Conservation (phyloP, 2,888 invertebrate species). For the Aleiodes alternator region DNA sequence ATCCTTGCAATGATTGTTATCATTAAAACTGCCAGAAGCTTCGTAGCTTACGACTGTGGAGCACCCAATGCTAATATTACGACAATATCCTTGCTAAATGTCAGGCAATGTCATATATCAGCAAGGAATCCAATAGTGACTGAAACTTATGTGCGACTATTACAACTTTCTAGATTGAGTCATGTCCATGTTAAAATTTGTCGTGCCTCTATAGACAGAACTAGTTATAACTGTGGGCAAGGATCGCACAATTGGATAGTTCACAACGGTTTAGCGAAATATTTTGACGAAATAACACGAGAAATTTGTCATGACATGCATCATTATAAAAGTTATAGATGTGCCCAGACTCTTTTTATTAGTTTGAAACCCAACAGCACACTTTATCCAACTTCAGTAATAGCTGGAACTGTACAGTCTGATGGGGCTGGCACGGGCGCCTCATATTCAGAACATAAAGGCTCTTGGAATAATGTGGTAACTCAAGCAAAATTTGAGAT, state of each 20-base stretch:
- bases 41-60: too few relatives aligned
- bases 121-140: too few relatives aligned
- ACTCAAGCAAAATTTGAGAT: neutral
- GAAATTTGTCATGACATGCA: neutral
- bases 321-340: neutral
- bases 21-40: too few relatives aligned
- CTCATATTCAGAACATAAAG: slow-evolving; percentile 8
- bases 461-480: neutral
- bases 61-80: too few relatives aligned
- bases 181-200: too few relatives aligned
- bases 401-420: neutral
- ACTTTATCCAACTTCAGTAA: neutral
- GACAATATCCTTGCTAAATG: too few relatives aligned
- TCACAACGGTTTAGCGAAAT: neutral
- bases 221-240: neutral
- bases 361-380: neutral
- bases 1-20: too few relatives aligned
- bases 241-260: neutral
- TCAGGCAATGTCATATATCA: too few relatives aligned
- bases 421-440: neutral
- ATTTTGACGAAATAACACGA: neutral
- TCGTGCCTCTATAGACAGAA: neutral
- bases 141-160: too few relatives aligned
- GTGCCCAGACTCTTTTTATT: neutral
- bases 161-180: too few relatives aligned